Evolutionary conservation across 2,113 vertebrate genomes (phyloP).

Genomic region (Rhinolophus ferrumequinum): DNA sequence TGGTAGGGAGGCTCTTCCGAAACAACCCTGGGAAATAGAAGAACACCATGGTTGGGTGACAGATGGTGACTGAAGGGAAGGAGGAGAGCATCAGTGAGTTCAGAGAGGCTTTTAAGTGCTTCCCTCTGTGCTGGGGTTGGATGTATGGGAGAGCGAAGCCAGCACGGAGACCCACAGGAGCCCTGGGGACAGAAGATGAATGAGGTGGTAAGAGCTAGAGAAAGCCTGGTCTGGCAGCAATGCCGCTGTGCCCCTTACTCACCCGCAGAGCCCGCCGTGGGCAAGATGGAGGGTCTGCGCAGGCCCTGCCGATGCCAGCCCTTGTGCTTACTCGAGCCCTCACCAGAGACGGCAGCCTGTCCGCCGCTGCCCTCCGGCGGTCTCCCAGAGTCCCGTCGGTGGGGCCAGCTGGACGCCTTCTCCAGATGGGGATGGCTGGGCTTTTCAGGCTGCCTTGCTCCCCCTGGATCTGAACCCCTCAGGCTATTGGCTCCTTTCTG

Average conservation of each 20-base stretch:
- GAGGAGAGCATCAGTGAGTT: no score
- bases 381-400: constrained; percentile 68
- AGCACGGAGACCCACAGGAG: no score
- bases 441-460: constrained; percentile 10
- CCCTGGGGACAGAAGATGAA: background rate
- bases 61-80: no score
- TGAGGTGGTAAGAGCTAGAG: no score
- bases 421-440: constrained; percentile 81
- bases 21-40: background rate
- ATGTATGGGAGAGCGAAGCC: rapidly evolving
- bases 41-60: background rate
- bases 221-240: rapidly evolving
- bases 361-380: background rate
- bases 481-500: constrained; percentile 13
- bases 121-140: background rate
- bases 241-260: rapidly evolving
- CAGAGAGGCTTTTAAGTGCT: rapidly evolving
- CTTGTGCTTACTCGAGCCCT: constrained; percentile 78
- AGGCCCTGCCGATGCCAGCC: constrained; percentile 87
- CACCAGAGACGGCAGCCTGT: background rate
- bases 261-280: constrained; percentile 67
- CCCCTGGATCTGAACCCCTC: constrained; percentile 26
- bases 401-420: constrained; percentile 87
- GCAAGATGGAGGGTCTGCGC: constrained; percentile 82
- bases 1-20: no score